Percentiles rank a stretch among this genome's conserved stretches.
phyloP scores from a whole-genome alignment of 2,888 invertebrate species.

The Dorcus parallelipipedus region DNA sequence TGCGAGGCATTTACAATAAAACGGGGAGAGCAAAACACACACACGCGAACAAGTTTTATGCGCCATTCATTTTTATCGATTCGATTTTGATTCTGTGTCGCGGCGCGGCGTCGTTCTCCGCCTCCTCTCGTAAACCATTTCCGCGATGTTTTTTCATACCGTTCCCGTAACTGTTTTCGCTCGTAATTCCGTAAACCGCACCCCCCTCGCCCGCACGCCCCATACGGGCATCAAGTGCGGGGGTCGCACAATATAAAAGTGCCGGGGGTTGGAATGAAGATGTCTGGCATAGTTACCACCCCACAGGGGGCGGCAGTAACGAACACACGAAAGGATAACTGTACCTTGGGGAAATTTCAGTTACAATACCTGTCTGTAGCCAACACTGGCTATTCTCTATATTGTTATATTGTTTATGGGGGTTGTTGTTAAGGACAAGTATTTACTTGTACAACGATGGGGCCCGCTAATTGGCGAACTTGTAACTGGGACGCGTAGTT shows the following conservation, averaged over 20 bases:
- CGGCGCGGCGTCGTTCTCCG: no score
- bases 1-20: no score
- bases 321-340: conserved; percentile 34
- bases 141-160: no score
- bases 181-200: conserved; percentile 10
- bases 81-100: no score
- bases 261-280: conserved; percentile 21
- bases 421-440: conserved; percentile 5
- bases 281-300: conserved; percentile 16
- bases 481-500: no score
- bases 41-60: no score
- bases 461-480: not conserved
- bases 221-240: conserved; percentile 6
- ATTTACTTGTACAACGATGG: not conserved
- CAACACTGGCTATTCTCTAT: conserved; percentile 21
- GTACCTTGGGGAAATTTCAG: conserved; percentile 37
- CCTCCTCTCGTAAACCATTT: no score
- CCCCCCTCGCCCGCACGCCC: conserved; percentile 5
- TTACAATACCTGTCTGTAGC: conserved; percentile 34
- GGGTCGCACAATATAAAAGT: conserved; percentile 14
- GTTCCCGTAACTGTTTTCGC: no score
- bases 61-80: no score
- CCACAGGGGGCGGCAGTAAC: conserved; percentile 27
- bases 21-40: no score
- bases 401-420: conserved; percentile 21